Evolutionary conservation across 2,797 vertebrate species (phyloP).

Genomic region (Chloroceryle amazona): DNA sequence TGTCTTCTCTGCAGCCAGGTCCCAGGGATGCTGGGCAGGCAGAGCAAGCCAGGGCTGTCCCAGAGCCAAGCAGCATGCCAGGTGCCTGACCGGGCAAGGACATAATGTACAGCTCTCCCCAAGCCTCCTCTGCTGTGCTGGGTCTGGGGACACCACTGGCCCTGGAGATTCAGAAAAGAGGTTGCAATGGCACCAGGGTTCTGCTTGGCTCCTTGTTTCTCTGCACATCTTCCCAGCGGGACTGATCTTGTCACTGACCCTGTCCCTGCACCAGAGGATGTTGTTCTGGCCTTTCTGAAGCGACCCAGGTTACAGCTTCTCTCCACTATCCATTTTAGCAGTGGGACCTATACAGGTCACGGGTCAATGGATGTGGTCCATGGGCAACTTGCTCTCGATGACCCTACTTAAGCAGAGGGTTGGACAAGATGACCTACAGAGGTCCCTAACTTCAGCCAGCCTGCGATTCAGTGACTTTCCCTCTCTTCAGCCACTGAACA

Average conservation of each 20-base stretch:
- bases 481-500: not conserved
- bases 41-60: not conserved
- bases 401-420: not conserved
- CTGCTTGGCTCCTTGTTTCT: not conserved
- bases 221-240: not conserved
- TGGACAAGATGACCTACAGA: not conserved
- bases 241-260: not conserved
- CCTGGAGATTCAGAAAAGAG: not conserved
- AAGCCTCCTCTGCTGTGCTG: not conserved
- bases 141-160: not conserved
- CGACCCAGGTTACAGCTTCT: not conserved
- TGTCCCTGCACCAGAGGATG: not conserved
- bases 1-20: not conserved
- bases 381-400: not conserved
- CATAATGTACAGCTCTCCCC: not conserved
- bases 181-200: not conserved
- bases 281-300: not conserved
- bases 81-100: not conserved
- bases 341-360: not conserved
- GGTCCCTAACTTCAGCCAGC: not conserved
- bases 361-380: rapidly evolving
- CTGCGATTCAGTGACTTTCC: not conserved
- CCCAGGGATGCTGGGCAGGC: not conserved
- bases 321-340: not conserved
- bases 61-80: rapidly evolving